Evolutionary conservation across 2,113 vertebrate species (phyloP).

Genomic region (Anoura caudifer): DNA sequence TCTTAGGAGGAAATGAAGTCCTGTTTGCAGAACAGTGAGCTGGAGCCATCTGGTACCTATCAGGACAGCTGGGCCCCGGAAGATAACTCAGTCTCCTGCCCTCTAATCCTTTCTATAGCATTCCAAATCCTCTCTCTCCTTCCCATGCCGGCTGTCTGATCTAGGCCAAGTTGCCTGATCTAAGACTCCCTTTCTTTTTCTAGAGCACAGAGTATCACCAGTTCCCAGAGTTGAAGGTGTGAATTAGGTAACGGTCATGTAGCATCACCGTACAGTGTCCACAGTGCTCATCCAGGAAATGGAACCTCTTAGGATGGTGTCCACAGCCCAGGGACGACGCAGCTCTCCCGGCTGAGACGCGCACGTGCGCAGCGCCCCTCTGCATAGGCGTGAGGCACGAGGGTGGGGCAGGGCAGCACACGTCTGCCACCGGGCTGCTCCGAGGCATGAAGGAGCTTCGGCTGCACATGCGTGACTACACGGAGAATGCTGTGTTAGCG

Average conservation of each 20-base stretch:
- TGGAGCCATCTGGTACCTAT: background rate
- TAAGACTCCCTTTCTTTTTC: background rate
- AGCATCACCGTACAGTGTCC: rapidly evolving
- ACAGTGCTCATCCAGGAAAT: background rate
- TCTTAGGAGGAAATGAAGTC: background rate
- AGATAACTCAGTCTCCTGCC: background rate
- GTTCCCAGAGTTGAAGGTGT: background rate
- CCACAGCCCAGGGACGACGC: background rate
- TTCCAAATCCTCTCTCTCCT: background rate
- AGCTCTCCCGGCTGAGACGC: background rate
- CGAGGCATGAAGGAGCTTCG: background rate
- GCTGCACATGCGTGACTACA: rapidly evolving
- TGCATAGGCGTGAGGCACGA: rapidly evolving
- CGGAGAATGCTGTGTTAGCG: background rate
- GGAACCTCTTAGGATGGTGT: background rate
- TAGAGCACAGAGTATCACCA: background rate
- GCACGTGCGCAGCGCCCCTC: too few relatives aligned
- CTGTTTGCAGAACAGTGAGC: background rate
- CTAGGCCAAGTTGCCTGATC: too few relatives aligned
- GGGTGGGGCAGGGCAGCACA: rapidly evolving
- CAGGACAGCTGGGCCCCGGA: background rate
- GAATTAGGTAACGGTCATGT: rapidly evolving
- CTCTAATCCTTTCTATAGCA: background rate
- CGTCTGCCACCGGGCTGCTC: background rate
- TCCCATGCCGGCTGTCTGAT: too few relatives aligned